phyloP scores from a whole-genome alignment of 2,797 vertebrate species.

The Orestias chungarensis region DNA sequence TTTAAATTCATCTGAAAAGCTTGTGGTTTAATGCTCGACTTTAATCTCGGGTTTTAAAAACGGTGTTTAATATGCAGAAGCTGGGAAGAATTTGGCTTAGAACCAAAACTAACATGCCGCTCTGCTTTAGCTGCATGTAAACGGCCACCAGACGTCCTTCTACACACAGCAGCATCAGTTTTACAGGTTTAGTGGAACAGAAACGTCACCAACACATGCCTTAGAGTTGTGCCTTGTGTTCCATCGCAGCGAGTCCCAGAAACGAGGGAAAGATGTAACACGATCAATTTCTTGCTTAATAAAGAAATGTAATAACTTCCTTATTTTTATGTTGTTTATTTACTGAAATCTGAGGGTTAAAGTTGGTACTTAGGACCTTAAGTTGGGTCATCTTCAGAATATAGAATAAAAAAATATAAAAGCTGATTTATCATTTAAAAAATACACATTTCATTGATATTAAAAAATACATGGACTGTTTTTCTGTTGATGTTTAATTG shows the following conservation, averaged over 20 bases:
- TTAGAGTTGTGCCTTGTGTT: slow-evolving; percentile 2
- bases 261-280: not conserved
- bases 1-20: too few relatives aligned
- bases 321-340: not conserved
- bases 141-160: not conserved
- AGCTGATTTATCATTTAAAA: not conserved
- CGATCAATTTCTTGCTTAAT: not conserved
- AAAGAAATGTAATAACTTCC: not conserved
- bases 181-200: not conserved
- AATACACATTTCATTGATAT: not conserved
- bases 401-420: not conserved
- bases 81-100: not conserved
- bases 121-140: not conserved
- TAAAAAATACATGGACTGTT: not conserved
- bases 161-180: not conserved
- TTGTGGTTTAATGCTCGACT: not conserved
- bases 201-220: not conserved
- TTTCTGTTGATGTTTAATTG: not conserved
- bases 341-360: not conserved
- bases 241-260: not conserved
- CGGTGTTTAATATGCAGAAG: not conserved
- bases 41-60: not conserved
- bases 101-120: not conserved
- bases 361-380: not conserved
- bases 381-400: not conserved